Evolutionary conservation across 2,113 vertebrate genomes (phyloP), one percentile per base, ranked within the genome.

Genomic region (Bostrychus sinensis): DNA sequence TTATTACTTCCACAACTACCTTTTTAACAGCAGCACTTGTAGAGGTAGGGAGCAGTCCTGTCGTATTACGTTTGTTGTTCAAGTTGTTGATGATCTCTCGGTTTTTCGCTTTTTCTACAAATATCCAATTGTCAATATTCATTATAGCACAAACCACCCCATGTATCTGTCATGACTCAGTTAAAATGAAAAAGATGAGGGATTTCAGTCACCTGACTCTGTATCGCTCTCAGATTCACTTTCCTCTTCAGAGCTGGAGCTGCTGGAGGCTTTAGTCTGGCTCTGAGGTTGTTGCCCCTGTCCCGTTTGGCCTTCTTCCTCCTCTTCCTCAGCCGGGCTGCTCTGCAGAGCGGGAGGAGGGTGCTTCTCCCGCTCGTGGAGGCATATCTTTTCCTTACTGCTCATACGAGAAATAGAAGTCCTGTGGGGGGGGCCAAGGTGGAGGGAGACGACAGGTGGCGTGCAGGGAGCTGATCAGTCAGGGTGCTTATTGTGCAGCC

Each of bases 361-460:
- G 77, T 92, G 92, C 78, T 92, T 91, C 85, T 93, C 93, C 1
- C 92, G 81, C 77, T 92, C 93, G 4, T 93, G 93, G 56, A 93
- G 87, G 56, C 87, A 91, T 73, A 93, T 92, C 82, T 93, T 93
- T 70, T 93, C 93, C 57, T 86, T 91, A 72, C 93, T 93, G 89
- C 93, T 93, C 93, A 93, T 93, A 86, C 93, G 93, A 88, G 91
- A 93, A 85, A 93, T 93, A 82, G 93, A 93, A 74, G 90, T 93
- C 92, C 93, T 93, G 90, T 81, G 79, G 80, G 87, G 78, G 74
- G 82, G 83, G 79, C 83, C 81, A 75, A 62, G 79, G 76, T 58
- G 70, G 78, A 62, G 66, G 32, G 77, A 80, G 72, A 88, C 72
- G 72, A 88, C 86, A 87, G 84, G 90, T 87, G 87, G 82, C 91